Evolutionary conservation across 92 coral and sea anemone genomes (phyloP).

Genomic region (Umimayanthus kanabou): DNA sequence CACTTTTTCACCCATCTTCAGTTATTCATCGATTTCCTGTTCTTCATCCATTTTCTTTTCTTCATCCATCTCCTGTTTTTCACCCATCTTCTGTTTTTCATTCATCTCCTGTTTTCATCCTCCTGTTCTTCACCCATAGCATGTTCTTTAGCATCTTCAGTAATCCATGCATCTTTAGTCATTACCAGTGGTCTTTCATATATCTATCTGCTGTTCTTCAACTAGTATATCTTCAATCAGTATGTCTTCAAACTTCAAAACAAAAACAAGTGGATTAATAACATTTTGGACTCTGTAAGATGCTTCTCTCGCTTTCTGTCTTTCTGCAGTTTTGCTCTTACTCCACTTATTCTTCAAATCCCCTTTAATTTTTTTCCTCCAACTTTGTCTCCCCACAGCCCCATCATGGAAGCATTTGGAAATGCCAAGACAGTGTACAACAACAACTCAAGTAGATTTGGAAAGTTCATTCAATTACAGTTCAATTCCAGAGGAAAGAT

Average conservation of each 20-base stretch:
- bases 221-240: neutral
- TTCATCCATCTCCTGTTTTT: neutral
- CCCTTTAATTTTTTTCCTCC: neutral
- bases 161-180: neutral
- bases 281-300: no score
- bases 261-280: neutral
- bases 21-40: neutral
- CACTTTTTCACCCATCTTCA: no score
- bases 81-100: neutral
- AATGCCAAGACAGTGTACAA: constrained; percentile 99
- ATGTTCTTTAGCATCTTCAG: neutral
- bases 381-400: constrained; percentile 53
- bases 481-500: constrained; percentile 92
- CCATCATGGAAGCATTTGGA: constrained; percentile 98
- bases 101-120: neutral
- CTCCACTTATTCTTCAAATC: neutral
- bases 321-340: neutral
- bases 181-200: neutral
- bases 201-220: neutral
- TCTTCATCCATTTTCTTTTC: neutral
- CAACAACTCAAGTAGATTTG: constrained; percentile 98
- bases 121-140: neutral
- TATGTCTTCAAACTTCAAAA: neutral
- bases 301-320: neutral
- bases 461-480: constrained; percentile 89